Base-by-base conservation (phyloP, 2,888 invertebrate genomes). In the Nebria salina region DNA sequence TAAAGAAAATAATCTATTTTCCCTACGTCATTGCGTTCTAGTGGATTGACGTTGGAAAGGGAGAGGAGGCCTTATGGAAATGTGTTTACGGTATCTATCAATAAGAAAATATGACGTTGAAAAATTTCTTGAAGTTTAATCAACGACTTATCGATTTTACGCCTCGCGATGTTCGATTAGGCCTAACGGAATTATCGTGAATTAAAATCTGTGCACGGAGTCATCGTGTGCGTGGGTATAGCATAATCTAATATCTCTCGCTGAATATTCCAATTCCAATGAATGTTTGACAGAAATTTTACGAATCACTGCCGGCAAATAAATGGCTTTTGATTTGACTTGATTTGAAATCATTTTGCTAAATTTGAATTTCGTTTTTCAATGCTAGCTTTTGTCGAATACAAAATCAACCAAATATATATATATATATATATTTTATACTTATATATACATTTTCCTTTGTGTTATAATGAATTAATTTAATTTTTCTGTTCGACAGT, bases 401-500 rank as follows among this genome's bases (percentile, higher is more conserved):
- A 8, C 74, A 41, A 65, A 65, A 68, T 68, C 20, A 11, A 5
- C 25, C 26, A 70, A 70, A 11, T 25, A 70, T 11, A 1, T 11
- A n/a, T 68, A 11, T 25, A 70, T 11, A 1, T 11, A n/a, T 68
- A 9, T 26, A 26, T 70, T 3, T 20, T n/a, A 7, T 70, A 26
- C 26, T 70, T 26, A 70, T 70, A 13, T 13, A 15, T 26, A 9
- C 11, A 15, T 11, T 20, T 26, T 70, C 25, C 70, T 25, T 70
- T 25, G 34, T 34, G 34, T 34, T 34, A 34, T 34, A 34, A 34
- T 34, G 2, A 5, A 41, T 82, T 65, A 75, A 65, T 81, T 81
- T 34, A 81, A 72, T 70, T 77, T 80, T 83, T 84, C 83, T 87
- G 87, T 7, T 89, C 34, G 5, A 34, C 5, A 93, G 93, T 93